phyloP scores from a whole-genome alignment of 2,113 vertebrate species.

The Platichthys stellatus region DNA sequence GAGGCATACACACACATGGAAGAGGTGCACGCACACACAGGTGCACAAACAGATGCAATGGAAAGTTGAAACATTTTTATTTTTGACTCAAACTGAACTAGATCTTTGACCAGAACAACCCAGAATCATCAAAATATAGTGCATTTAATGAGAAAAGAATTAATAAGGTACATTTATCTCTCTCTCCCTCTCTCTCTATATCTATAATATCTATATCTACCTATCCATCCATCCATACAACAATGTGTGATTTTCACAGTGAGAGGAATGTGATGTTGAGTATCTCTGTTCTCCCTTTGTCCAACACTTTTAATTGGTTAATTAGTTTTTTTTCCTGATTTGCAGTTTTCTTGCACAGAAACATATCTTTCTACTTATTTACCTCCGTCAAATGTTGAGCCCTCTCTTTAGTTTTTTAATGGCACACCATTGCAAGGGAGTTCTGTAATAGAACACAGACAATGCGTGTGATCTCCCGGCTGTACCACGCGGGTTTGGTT shows the following conservation, averaged over 20 bases:
- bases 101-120: neutral
- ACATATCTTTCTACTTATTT: slow-evolving; percentile 26
- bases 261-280: too few relatives aligned
- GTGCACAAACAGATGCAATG: slow-evolving; percentile 3
- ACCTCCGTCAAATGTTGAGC: slow-evolving; percentile 22
- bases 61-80: slow-evolving; percentile 23
- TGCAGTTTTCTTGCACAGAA: slow-evolving; percentile 3
- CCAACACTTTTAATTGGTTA: neutral
- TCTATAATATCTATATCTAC: neutral
- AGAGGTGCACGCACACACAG: slow-evolving; percentile 10
- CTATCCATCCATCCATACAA: neutral
- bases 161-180: too few relatives aligned
- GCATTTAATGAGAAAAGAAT: neutral
- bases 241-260: neutral
- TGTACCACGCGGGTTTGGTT: slow-evolving; percentile 74
- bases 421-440: slow-evolving; percentile 57
- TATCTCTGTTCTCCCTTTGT: neutral
- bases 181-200: neutral
- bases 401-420: slow-evolving; percentile 59
- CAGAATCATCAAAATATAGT: neutral
- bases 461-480: slow-evolving; percentile 77
- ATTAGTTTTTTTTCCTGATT: neutral
- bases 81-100: slow-evolving; percentile 7
- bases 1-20: slow-evolving; percentile 61
- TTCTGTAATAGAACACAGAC: slow-evolving; percentile 67